phyloP scores from a whole-genome alignment of 2,113 vertebrate genomes.

The Lagopus muta region DNA sequence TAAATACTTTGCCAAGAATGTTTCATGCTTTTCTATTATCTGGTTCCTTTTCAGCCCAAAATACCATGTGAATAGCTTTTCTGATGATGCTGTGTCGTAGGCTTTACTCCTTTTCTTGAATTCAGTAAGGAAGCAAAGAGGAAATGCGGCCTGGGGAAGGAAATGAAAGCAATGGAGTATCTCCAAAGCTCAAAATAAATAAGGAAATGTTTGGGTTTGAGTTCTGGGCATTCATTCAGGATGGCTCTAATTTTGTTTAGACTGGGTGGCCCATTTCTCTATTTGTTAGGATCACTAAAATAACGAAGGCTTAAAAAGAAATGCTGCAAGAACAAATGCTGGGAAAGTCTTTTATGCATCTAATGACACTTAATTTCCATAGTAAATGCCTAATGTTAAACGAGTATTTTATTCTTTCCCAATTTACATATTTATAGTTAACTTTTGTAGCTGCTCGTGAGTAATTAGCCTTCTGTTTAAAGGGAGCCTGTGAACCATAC shows the following conservation, averaged over 20 bases:
- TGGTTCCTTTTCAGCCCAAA: neutral
- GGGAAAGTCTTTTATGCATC: constrained; percentile 50
- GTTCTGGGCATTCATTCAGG: constrained; percentile 33
- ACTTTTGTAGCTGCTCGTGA: constrained; percentile 55
- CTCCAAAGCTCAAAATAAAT: neutral
- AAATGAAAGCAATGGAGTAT: neutral
- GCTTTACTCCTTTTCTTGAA: neutral
- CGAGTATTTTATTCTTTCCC: constrained; percentile 53
- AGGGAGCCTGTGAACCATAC: constrained; percentile 31
- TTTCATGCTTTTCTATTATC: neutral
- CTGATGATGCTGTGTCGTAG: neutral
- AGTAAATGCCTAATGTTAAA: constrained; percentile 71
- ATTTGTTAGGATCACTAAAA: neutral
- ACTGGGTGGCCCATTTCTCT: neutral
- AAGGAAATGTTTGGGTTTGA: neutral
- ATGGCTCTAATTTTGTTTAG: neutral
- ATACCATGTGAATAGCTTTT: neutral
- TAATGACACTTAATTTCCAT: constrained; percentile 72
- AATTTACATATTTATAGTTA: constrained; percentile 73
- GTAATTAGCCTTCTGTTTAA: constrained; percentile 60
- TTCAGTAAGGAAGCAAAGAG: neutral
- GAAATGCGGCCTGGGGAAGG: neutral
- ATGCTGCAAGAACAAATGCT: neutral
- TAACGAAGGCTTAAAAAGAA: constrained; percentile 52
- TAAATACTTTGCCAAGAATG: neutral